These are phyloP conservation scores for Synchiropus splendidus DNA, from an alignment of 2,113 vertebrate species.

Conservation along the genomic window DNA sequence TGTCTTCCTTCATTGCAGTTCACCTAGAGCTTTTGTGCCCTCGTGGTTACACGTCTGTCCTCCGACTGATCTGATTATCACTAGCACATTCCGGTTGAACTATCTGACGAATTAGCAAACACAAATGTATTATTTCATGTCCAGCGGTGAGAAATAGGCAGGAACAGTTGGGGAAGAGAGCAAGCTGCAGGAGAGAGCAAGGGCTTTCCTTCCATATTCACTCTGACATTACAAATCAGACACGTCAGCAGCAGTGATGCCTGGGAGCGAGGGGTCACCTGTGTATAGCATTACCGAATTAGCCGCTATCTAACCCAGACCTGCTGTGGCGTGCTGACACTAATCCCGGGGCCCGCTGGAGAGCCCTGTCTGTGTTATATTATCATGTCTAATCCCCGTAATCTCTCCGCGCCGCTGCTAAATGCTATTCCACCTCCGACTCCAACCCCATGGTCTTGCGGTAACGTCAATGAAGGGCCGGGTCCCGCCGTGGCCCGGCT, in stretches of 20 bases:
- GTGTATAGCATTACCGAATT: slow-evolving; percentile 66
- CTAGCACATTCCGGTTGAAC: no score
- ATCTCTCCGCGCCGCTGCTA: slow-evolving; percentile 58
- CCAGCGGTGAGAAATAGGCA: no score
- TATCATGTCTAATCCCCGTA: slow-evolving; percentile 64
- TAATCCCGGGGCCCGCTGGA: slow-evolving; percentile 56
- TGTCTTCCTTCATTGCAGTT: no score
- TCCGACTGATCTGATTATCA: no score
- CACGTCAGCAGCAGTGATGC: slow-evolving; percentile 37
- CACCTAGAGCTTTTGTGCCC: no score
- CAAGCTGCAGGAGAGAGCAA: slow-evolving; percentile 7
- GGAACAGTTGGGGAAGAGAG: slow-evolving; percentile 1
- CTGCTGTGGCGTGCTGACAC: slow-evolving; percentile 63
- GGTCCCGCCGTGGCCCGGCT: slow-evolving; percentile 44
- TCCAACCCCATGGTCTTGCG: slow-evolving; percentile 67
- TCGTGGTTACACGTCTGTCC: no score
- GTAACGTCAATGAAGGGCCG: slow-evolving; percentile 68
- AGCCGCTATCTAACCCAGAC: slow-evolving; percentile 71
- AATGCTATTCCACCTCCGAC: slow-evolving; percentile 67
- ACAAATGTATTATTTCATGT: no score
- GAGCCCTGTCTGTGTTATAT: slow-evolving; percentile 66
- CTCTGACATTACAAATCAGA: slow-evolving; percentile 50
- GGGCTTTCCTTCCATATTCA: slow-evolving; percentile 37
- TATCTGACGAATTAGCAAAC: no score
- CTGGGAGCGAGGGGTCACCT: slow-evolving; percentile 64